These are phyloP conservation scores for human DNA, from an alignment of 2,113 vertebrate species.

Conservation along the genomic window DNA sequence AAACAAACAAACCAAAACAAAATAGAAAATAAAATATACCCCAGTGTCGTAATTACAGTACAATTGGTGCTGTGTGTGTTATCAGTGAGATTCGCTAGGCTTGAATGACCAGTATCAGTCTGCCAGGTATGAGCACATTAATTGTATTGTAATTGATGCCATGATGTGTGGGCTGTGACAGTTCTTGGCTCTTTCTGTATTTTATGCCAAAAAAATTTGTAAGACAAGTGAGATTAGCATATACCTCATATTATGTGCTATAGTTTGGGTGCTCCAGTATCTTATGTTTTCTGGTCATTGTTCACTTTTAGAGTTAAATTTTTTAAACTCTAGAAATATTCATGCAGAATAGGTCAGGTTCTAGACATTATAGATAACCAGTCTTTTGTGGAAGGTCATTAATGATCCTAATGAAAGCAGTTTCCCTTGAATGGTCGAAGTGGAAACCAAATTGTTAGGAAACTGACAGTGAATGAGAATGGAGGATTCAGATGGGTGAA, in stretches of 20 bases:
- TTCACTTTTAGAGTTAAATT: conserved; percentile 43
- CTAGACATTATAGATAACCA: not conserved
- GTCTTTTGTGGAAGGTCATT: not conserved
- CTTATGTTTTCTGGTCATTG: not conserved
- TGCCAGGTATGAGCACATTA: not conserved
- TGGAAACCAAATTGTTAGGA: not conserved
- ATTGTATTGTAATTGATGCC: not conserved
- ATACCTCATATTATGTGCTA: not conserved
- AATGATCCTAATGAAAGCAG: not conserved
- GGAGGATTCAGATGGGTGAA: not conserved
- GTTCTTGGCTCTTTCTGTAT: conserved; percentile 56
- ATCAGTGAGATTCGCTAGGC: not conserved
- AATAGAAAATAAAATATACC: not conserved
- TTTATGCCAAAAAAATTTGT: not conserved
- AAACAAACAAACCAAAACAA: not conserved
- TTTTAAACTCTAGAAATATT: conserved; percentile 13
- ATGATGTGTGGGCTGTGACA: not conserved
- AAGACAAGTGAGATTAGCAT: not conserved
- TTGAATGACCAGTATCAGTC: not conserved
- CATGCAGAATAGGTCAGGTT: not conserved
- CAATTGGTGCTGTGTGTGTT: not conserved
- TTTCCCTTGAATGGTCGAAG: conserved; percentile 18
- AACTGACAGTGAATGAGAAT: not conserved
- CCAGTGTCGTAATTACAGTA: not conserved
- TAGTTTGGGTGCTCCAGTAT: not conserved